These are phyloP conservation scores for Aphis craccivora DNA, from an alignment of 1,140 invertebrate genomes.

Conservation along the genomic window DNA sequence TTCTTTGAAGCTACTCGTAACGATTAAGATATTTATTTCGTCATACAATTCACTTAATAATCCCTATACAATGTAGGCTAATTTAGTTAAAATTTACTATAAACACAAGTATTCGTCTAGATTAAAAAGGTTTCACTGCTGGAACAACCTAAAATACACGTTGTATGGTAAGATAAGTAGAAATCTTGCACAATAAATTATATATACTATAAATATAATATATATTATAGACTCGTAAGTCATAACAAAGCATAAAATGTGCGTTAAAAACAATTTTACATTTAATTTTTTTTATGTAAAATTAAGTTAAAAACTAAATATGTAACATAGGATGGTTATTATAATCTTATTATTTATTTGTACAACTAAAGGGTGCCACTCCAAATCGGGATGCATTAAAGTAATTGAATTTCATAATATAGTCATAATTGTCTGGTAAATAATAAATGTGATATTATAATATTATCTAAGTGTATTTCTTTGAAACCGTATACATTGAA, in stretches of 20 bases:
- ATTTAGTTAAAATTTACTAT: not conserved
- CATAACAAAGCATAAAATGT: slow-evolving; percentile 15
- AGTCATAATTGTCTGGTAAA: not conserved
- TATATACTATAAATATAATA: slow-evolving; percentile 14
- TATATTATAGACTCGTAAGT: not conserved
- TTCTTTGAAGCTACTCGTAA: not conserved
- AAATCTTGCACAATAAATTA: not conserved
- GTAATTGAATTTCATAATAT: not conserved
- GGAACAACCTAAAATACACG: not conserved
- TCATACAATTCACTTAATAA: not conserved
- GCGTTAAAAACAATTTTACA: slow-evolving; percentile 2
- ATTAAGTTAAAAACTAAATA: not conserved
- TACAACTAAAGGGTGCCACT: slow-evolving; percentile 35
- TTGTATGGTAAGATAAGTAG: not conserved
- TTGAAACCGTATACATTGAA: not conserved
- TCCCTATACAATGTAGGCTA: not conserved
- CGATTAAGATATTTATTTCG: not conserved
- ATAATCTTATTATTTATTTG: not conserved
- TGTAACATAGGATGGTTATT: not conserved
- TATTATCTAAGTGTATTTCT: not conserved
- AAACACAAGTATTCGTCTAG: not conserved
- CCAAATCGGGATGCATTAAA: not conserved
- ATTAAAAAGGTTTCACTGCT: not conserved
- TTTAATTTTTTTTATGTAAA: not conserved
- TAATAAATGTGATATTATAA: not conserved